Conservation (phyloP, 35 echinoderm and acorn worm species). For the Ptychodera flava region DNA sequence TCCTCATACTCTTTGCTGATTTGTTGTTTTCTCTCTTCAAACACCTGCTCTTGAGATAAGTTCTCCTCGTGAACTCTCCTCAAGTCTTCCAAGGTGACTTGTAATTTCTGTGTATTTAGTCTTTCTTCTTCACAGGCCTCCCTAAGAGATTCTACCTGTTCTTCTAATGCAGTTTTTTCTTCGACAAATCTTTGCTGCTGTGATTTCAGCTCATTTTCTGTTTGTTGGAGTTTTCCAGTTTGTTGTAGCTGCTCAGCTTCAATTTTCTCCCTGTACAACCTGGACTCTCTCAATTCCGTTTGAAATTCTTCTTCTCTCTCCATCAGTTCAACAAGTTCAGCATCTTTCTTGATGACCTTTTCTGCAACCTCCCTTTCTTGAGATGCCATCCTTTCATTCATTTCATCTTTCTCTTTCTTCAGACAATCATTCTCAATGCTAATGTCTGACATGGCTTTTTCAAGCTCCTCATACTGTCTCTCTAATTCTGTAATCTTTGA, state of each 20-base stretch:
- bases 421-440: conserved; percentile 9
- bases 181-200: no score
- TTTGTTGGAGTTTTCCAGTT: background rate
- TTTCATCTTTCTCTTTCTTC: conserved; percentile 36
- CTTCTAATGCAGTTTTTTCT: background rate
- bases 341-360: background rate
- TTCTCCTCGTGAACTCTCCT: conserved; percentile 49
- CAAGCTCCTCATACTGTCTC: conserved; percentile 6
- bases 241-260: background rate
- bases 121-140: conserved; percentile 28
- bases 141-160: conserved; percentile 2
- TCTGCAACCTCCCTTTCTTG: background rate
- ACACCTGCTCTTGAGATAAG: conserved; percentile 44
- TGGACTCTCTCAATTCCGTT: background rate
- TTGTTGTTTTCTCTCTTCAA: conserved; percentile 55
- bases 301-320: background rate
- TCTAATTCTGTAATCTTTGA: conserved; percentile 15
- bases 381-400: conserved; percentile 19
- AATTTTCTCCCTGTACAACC: background rate
- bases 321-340: background rate
- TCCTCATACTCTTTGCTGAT: conserved; percentile 81
- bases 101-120: conserved; percentile 29
- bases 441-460: conserved; percentile 13
- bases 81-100: conserved; percentile 52
- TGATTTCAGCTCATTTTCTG: background rate